These are phyloP conservation scores for Macrocentrus cingulum DNA, from an alignment of 1,140 invertebrate species.

Conservation along the genomic window DNA sequence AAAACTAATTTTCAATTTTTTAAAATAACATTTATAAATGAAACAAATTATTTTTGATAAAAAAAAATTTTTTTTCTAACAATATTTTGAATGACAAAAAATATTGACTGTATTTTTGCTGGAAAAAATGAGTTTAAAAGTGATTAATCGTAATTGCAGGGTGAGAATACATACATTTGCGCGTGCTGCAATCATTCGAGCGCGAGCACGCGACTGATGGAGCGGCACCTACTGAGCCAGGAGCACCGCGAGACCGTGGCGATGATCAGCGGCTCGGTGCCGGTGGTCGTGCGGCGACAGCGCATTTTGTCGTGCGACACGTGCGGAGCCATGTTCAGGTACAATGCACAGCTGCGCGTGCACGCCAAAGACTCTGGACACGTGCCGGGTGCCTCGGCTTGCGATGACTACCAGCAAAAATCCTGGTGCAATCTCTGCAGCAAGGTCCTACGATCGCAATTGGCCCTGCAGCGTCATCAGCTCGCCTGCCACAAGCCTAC, in stretches of 20 bases:
- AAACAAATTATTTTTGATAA: slow-evolving; percentile 18
- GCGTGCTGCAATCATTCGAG: slow-evolving; percentile 74
- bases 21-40: no score
- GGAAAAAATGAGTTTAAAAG: no score
- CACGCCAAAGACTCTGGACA: slow-evolving; percentile 65
- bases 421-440: slow-evolving; percentile 64
- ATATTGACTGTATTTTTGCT: no score
- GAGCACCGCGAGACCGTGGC: slow-evolving; percentile 72
- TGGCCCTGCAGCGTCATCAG: slow-evolving; percentile 69
- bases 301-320: slow-evolving; percentile 64
- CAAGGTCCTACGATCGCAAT: slow-evolving; percentile 61
- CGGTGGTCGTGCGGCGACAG: slow-evolving; percentile 75
- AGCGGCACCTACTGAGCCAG: slow-evolving; percentile 67
- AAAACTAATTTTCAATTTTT: no score
- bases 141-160: slow-evolving; percentile 29
- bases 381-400: slow-evolving; percentile 55
- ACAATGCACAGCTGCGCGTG: slow-evolving; percentile 69
- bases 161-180: slow-evolving; percentile 70
- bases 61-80: background rate
- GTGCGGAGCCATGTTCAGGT: slow-evolving; percentile 67
- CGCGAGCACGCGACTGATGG: slow-evolving; percentile 66
- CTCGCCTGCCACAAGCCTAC: slow-evolving; percentile 52
- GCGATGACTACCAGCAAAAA: slow-evolving; percentile 67
- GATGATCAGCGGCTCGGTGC: slow-evolving; percentile 76
- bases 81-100: no score